Base-by-base conservation (phyloP, 2,888 invertebrate species). In the Pseudococcus longispinus region DNA sequence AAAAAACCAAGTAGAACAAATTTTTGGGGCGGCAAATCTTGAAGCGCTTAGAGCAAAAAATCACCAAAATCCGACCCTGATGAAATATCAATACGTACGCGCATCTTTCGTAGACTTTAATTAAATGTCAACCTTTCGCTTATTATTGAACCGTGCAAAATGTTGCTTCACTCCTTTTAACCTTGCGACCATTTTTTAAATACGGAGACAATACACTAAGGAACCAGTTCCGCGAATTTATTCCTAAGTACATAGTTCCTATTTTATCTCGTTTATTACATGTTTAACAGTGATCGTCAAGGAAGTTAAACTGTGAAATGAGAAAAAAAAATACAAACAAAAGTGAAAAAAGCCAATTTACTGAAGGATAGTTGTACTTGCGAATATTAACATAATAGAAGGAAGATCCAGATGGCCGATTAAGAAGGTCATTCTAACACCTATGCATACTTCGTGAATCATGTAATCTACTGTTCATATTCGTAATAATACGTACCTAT, bases 371-470 rank as follows among this genome's bases (percentile, higher is more conserved):
- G 20, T 37, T 77, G 32, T 20, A 37, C 77, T 80, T 20, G 77
- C 37, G 23, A 20, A 80, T 80, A 42, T 80, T 80, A 80, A 80
- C 77, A 80, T 80, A 80, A 80, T 80, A 80, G 42, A 42, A 80
- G 77, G 77, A 80, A 80, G 77, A 80, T 80, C 42, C 42, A 80
- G 42, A 42, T 29, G 77, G 42, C 42, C 77, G 77, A 80, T 80
- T 42, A 20, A 80, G 77, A 80, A 80, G 77, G 77, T 80, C 77
- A 42, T 80, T 42, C 20, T 20, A 20, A 29, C 70, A 70, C 70
- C 70, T 70, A 70, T 26, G 70, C 29, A 70, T 20, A 70, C 18
- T 70, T 70, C 29, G 29, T 29, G 70, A 70, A 29, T 70, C 29
- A 15, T 60, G 60, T 70, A 70, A 70, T 70, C 18, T 70, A 23